These are phyloP conservation scores for Elmis aenea DNA, from an alignment of 2,888 invertebrate species.

Conservation along the genomic window DNA sequence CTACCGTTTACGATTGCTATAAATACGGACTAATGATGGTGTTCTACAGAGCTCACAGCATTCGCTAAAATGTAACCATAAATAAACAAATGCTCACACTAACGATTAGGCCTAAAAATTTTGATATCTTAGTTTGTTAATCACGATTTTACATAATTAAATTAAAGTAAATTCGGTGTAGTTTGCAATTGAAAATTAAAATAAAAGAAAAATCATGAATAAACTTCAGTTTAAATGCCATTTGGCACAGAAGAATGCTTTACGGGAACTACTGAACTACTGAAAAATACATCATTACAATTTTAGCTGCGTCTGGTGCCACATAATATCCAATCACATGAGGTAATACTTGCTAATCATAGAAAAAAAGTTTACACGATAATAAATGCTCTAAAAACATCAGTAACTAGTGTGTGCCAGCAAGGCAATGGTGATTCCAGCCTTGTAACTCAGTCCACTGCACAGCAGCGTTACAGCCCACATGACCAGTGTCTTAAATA, in stretches of 20 bases:
- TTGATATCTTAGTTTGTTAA: no score
- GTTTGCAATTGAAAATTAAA: no score
- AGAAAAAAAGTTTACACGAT: background rate
- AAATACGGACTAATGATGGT: conserved; percentile 32
- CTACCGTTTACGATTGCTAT: conserved; percentile 28
- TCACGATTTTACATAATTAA: no score
- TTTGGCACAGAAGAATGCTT: conserved; percentile 33
- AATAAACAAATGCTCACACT: conserved; percentile 9
- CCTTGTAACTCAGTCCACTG: conserved; percentile 37
- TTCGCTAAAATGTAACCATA: conserved; percentile 27
- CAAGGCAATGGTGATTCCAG: conserved; percentile 33
- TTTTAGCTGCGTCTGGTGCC: no score
- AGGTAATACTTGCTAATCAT: conserved; percentile 2
- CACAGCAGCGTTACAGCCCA: conserved; percentile 34
- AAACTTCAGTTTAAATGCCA: conserved; percentile 38
- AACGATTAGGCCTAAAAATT: conserved; percentile 30
- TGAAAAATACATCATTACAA: no score
- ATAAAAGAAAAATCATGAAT: conserved; percentile 17
- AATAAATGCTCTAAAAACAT: conserved; percentile 4
- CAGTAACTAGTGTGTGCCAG: conserved; percentile 26
- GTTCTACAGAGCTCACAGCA: conserved; percentile 40
- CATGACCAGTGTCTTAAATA: conserved; percentile 25
- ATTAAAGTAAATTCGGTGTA: no score
- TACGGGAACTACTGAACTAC: no score
- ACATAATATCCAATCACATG: no score